These are phyloP conservation scores for Leptinotarsa defecta DNA, from an alignment of 1,140 invertebrate genomes.

Conservation along the genomic window DNA sequence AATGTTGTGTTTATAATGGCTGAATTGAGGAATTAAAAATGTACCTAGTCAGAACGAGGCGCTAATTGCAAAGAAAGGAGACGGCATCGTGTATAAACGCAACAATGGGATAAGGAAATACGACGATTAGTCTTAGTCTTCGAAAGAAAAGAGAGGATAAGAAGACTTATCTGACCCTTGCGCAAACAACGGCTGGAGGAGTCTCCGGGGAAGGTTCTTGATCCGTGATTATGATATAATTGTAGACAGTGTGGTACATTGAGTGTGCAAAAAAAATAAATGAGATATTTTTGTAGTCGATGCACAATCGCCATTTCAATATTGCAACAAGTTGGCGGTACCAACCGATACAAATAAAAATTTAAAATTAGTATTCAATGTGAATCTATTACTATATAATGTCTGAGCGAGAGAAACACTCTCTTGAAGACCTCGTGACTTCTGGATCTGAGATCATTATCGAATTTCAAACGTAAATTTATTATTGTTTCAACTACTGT, in stretches of 20 bases:
- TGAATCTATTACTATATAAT: too few relatives aligned
- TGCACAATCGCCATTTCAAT: too few relatives aligned
- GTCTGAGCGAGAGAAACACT: too few relatives aligned
- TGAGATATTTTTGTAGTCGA: too few relatives aligned
- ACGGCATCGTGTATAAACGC: slow-evolving; percentile 15
- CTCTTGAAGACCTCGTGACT: too few relatives aligned
- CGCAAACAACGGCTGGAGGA: slow-evolving; percentile 5
- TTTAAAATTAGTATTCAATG: too few relatives aligned
- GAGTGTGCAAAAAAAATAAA: too few relatives aligned
- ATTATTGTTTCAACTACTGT: too few relatives aligned
- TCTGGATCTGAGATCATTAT: too few relatives aligned
- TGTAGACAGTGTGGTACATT: neutral
- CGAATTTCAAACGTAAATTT: too few relatives aligned
- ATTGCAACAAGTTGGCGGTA: too few relatives aligned
- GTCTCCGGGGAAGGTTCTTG: neutral
- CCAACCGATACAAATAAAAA: too few relatives aligned
- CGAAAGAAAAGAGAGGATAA: slow-evolving; percentile 18
- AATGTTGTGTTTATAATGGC: slow-evolving; percentile 57
- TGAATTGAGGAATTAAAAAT: slow-evolving; percentile 56
- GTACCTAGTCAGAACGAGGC: slow-evolving; percentile 51
- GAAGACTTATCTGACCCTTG: slow-evolving; percentile 38
- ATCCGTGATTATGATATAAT: slow-evolving; percentile 1
- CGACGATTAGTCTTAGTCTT: slow-evolving; percentile 17
- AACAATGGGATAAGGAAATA: slow-evolving; percentile 20
- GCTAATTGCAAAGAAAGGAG: slow-evolving; percentile 51